Evolutionary conservation across 1,140 invertebrate genomes (phyloP).

Genomic region (Monochamus saltuarius): DNA sequence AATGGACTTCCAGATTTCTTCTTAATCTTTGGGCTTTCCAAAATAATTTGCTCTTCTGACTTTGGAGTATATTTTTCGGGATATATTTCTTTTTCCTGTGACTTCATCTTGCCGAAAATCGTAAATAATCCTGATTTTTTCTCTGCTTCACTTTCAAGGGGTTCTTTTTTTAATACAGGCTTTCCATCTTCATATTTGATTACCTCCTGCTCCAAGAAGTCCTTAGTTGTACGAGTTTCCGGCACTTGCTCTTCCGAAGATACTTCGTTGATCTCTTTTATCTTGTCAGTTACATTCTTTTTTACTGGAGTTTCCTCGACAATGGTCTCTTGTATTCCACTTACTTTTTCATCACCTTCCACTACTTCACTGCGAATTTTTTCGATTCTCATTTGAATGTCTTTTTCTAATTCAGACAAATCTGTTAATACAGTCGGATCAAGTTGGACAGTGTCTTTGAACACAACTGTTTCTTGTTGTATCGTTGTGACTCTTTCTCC

Average conservation of each 20-base stretch:
- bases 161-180: constrained; percentile 12
- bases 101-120: too few relatives aligned
- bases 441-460: constrained; percentile 10
- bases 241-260: neutral
- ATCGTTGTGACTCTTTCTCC: constrained; percentile 24
- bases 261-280: constrained; percentile 2
- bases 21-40: constrained; percentile 18
- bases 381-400: constrained; percentile 16
- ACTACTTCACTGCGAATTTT: neutral
- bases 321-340: neutral
- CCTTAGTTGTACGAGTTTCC: neutral
- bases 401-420: constrained; percentile 27
- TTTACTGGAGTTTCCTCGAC: constrained; percentile 18
- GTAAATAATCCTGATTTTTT: too few relatives aligned
- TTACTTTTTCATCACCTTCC: too few relatives aligned
- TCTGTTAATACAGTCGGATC: constrained; percentile 24
- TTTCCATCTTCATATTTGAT: constrained; percentile 18
- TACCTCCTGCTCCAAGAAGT: constrained; percentile 28
- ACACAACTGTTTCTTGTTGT: constrained; percentile 23
- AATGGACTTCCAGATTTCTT: constrained; percentile 30
- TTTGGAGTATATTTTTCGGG: constrained; percentile 12
- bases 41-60: constrained; percentile 12
- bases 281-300: constrained; percentile 25
- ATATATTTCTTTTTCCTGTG: too few relatives aligned
- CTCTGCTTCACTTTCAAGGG: too few relatives aligned